Percentiles rank a stretch among this genome's conserved stretches.
Conservation (phyloP, 2,888 invertebrate species). For the Calephelis perditalis region DNA sequence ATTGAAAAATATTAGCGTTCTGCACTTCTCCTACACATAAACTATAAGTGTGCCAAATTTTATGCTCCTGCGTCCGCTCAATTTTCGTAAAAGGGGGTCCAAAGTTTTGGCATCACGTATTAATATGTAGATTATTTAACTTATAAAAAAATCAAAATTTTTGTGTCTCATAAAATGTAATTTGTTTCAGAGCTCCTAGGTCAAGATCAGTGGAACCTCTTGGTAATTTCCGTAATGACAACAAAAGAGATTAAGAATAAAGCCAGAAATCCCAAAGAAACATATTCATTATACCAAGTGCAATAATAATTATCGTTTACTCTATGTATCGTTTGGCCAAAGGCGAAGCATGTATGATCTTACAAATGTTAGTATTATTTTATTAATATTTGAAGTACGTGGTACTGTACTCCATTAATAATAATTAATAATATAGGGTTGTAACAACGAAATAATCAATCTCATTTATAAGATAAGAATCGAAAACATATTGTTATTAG, state of each 20-base stretch:
- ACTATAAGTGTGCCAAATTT: no score
- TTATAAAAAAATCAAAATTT: constrained; percentile 3
- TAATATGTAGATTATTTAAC: neutral
- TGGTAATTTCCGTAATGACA: constrained; percentile 64
- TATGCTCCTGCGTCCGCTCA: no score
- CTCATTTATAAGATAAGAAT: constrained; percentile 18
- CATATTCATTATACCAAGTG: constrained; percentile 48
- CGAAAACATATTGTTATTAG: neutral
- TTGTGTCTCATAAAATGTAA: neutral
- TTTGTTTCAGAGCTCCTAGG: constrained; percentile 71
- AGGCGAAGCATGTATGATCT: constrained; percentile 43
- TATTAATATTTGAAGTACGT: constrained; percentile 34
- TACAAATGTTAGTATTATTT: constrained; percentile 29
- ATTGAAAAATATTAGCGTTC: no score
- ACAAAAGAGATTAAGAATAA: constrained; percentile 55
- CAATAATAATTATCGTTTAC: constrained; percentile 52
- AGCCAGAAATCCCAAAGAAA: constrained; percentile 49
- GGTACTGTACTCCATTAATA: constrained; percentile 37
- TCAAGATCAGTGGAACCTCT: constrained; percentile 77
- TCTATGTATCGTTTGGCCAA: constrained; percentile 54
- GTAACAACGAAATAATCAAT: constrained; percentile 32
- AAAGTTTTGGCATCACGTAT: no score
- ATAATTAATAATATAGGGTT: constrained; percentile 32
- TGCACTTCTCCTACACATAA: no score
- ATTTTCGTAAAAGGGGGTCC: no score